phyloP scores from a whole-genome alignment of 1,140 invertebrate genomes.

The Drosophila miranda region DNA sequence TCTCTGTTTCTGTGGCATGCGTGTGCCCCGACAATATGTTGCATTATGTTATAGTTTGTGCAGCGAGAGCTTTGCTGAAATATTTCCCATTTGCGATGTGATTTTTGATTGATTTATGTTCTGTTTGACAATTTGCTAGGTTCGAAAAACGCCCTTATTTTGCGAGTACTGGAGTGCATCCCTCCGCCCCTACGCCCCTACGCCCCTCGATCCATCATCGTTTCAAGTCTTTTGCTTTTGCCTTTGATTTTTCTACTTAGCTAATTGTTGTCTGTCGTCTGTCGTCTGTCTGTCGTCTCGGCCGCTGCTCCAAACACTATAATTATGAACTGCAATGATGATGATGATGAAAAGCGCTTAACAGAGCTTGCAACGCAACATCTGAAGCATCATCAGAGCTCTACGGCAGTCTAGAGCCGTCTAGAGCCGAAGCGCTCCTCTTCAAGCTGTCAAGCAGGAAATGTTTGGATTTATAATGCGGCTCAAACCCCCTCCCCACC shows the following conservation, averaged over 20 bases:
- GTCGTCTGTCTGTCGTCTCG: constrained; percentile 27
- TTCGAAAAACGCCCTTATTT: constrained; percentile 43
- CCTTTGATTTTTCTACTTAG: constrained; percentile 74
- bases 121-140: constrained; percentile 37
- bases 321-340: constrained; percentile 65
- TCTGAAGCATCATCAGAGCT: constrained; percentile 73
- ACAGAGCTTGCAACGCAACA: constrained; percentile 53
- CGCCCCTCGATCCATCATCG: constrained; percentile 57
- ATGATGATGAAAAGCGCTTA: constrained; percentile 48
- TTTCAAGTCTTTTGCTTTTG: constrained; percentile 76
- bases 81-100: constrained; percentile 4
- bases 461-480: constrained; percentile 79
- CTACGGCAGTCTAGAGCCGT: constrained; percentile 18
- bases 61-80: constrained; percentile 23
- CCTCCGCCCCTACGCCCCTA: constrained; percentile 18
- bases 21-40: constrained; percentile 39
- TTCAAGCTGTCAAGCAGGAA: constrained; percentile 79
- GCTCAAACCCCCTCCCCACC: neutral
- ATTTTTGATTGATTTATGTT: constrained; percentile 33
- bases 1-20: constrained; percentile 11
- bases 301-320: constrained; percentile 64
- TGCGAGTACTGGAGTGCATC: neutral
- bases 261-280: constrained; percentile 68
- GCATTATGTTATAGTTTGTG: constrained; percentile 55
- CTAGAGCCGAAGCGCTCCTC: constrained; percentile 58